Conservation (phyloP, 2,888 invertebrate genomes). For the Pterostichus madidus region DNA sequence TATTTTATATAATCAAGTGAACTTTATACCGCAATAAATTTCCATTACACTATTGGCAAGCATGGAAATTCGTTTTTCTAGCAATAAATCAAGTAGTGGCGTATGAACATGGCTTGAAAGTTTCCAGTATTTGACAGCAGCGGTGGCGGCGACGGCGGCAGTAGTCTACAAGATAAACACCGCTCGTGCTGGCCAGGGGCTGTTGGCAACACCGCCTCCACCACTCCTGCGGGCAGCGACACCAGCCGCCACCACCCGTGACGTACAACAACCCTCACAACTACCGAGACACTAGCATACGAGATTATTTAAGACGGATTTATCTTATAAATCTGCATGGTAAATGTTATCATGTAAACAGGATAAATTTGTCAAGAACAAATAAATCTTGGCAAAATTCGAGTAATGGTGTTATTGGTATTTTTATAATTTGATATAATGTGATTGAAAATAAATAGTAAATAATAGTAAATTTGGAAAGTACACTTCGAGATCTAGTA, state of each 20-base stretch:
- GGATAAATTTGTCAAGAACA: too few relatives aligned
- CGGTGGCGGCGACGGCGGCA: conserved; percentile 5
- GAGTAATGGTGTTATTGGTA: too few relatives aligned
- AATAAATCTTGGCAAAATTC: too few relatives aligned
- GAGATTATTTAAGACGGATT: too few relatives aligned
- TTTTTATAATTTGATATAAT: too few relatives aligned
- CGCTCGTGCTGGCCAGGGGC: conserved; percentile 22
- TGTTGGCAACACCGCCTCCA: conserved; percentile 43
- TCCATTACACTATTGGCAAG: conserved; percentile 31
- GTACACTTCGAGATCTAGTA: too few relatives aligned
- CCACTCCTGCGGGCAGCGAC: not conserved
- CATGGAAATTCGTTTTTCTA: conserved; percentile 28
- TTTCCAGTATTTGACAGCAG: conserved; percentile 9
- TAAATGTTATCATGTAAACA: too few relatives aligned
- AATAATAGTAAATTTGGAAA: too few relatives aligned
- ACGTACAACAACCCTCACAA: conserved; percentile 2
- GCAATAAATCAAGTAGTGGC: conserved; percentile 8
- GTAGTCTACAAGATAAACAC: conserved; percentile 2
- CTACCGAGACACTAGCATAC: too few relatives aligned
- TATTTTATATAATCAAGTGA: conserved; percentile 30
- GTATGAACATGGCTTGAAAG: conserved; percentile 11
- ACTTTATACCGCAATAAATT: conserved; percentile 41
- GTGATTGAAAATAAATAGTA: too few relatives aligned
- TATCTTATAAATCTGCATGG: too few relatives aligned
- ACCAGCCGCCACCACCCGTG: not conserved